Conservation (phyloP, 1,140 invertebrate genomes). For the Macrotrachela quadricornifera region DNA sequence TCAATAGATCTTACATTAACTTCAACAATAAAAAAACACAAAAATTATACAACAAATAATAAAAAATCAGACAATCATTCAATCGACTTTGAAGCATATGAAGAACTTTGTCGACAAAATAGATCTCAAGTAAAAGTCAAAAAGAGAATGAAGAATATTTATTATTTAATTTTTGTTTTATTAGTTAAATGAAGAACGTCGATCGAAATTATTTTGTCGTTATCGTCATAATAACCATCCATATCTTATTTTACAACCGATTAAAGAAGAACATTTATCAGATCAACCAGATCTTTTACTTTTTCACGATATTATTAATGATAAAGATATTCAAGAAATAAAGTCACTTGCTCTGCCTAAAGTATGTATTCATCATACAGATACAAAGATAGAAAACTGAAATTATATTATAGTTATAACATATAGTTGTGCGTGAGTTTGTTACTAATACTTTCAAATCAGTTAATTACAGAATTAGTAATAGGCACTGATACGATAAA, state of each 20-base stretch:
- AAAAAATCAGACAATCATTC: no score
- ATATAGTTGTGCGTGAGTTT: slow-evolving; percentile 88
- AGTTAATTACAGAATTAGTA: slow-evolving; percentile 84
- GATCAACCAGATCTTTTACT: slow-evolving; percentile 61
- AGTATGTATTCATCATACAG: no score
- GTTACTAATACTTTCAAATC: slow-evolving; percentile 73
- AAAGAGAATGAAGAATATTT: no score
- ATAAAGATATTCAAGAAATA: slow-evolving; percentile 54
- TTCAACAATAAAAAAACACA: no score
- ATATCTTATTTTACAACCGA: slow-evolving; percentile 54
- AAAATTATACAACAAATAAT: no score
- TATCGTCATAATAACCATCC: slow-evolving; percentile 38
- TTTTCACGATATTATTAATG: slow-evolving; percentile 66
- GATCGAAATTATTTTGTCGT: no score
- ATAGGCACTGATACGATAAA: slow-evolving; percentile 46
- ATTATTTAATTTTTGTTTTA: no score
- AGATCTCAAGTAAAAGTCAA: no score
- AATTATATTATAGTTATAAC: slow-evolving; percentile 38
- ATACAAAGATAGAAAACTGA: no score
- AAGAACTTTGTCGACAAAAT: not conserved
- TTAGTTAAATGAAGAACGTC: no score
- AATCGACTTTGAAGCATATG: slow-evolving; percentile 1
- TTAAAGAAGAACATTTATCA: slow-evolving; percentile 73
- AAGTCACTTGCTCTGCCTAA: not conserved
- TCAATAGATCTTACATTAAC: no score